phyloP scores from a whole-genome alignment of 2,113 vertebrate genomes.

The Nesoenas mayeri region DNA sequence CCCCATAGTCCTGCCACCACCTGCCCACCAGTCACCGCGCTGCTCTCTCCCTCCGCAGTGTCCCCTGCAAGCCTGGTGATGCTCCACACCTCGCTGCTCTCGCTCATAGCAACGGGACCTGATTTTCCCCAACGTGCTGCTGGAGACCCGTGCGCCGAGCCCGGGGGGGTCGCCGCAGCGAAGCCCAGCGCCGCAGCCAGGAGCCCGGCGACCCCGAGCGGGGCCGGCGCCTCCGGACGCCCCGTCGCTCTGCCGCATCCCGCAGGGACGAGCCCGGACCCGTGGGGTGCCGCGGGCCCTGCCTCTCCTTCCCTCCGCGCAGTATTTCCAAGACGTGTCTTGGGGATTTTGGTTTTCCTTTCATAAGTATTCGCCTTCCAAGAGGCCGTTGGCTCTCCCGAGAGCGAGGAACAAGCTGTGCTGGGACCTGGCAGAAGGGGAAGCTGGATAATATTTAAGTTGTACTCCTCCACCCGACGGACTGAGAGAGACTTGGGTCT shows the following conservation, averaged over 20 bases:
- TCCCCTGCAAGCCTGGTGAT: conserved; percentile 99
- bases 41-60: conserved; percentile 78
- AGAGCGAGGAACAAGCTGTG: conserved; percentile 2
- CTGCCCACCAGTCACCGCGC: neutral
- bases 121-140: conserved; percentile 78
- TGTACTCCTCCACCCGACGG: conserved; percentile 43
- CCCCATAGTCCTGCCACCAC: neutral
- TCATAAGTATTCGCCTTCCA: conserved; percentile 20
- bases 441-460: conserved; percentile 29
- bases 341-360: neutral
- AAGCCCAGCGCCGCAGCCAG: conserved; percentile 56
- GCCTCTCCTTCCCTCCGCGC: conserved; percentile 51
- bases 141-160: conserved; percentile 45
- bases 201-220: neutral
- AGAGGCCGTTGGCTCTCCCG: neutral
- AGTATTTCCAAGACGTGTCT: conserved; percentile 67
- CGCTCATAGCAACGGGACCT: conserved; percentile 81
- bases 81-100: conserved; percentile 77
- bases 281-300: neutral
- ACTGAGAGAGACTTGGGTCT: conserved; percentile 73
- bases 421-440: conserved; percentile 17
- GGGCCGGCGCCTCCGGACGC: neutral
- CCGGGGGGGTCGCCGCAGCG: conserved; percentile 5
- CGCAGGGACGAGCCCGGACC: neutral
- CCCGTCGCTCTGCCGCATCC: neutral